A percentile compares a stretch with the other conserved stretches of the same genome.
These are phyloP conservation scores for Rhysida immarginata DNA, from an alignment of 1,140 invertebrate genomes.

Conservation along the genomic window DNA sequence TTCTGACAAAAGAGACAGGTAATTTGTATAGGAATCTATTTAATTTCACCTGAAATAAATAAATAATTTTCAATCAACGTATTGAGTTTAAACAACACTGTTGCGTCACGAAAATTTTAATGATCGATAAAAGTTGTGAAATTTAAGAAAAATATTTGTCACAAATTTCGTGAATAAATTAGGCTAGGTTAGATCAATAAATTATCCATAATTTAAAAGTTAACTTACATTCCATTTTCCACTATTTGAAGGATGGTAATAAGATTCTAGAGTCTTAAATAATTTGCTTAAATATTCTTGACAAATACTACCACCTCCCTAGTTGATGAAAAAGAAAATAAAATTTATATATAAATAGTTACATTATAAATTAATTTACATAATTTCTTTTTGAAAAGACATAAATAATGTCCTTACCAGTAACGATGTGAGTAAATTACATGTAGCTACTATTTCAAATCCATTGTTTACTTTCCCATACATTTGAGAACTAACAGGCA, in stretches of 20 bases:
- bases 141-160: too few relatives aligned
- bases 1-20: constrained; percentile 36
- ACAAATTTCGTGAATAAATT: too few relatives aligned
- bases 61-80: constrained; percentile 34
- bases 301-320: constrained; percentile 40
- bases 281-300: constrained; percentile 62
- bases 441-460: constrained; percentile 41
- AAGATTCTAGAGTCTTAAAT: constrained; percentile 68
- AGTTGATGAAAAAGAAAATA: too few relatives aligned
- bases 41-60: constrained; percentile 32
- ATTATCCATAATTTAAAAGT: too few relatives aligned
- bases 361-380: too few relatives aligned
- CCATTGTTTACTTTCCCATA: constrained; percentile 23
- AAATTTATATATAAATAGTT: too few relatives aligned
- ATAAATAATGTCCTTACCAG: constrained; percentile 34
- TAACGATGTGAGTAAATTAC: constrained; percentile 52
- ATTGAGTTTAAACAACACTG: too few relatives aligned
- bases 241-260: constrained; percentile 73
- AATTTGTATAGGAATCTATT: constrained; percentile 25
- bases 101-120: too few relatives aligned
- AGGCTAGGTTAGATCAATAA: too few relatives aligned
- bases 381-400: too few relatives aligned
- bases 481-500: constrained; percentile 53
- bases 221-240: constrained; percentile 49
- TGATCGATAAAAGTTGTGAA: too few relatives aligned